These are phyloP conservation scores for Clinocottus analis DNA, from an alignment of 2,113 vertebrate species.

Conservation along the genomic window DNA sequence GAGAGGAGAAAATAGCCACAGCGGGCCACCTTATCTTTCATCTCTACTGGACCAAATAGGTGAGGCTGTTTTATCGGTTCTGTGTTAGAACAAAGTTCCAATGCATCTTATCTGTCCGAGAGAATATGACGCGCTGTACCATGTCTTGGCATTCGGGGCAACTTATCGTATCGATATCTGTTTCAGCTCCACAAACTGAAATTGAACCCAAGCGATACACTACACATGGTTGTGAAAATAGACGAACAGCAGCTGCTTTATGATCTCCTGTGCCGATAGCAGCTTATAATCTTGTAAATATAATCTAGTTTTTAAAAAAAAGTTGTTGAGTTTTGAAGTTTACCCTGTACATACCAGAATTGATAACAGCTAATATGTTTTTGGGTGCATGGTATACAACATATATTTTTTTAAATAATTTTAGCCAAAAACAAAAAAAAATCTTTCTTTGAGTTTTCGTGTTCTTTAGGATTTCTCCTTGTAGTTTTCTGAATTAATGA, in stretches of 20 bases:
- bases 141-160: background rate
- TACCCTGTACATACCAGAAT: background rate
- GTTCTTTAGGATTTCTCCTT: too few species aligned
- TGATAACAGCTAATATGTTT: background rate
- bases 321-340: background rate
- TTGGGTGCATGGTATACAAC: background rate
- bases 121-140: conserved; percentile 13
- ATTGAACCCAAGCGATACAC: background rate
- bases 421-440: background rate
- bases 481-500: background rate
- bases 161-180: background rate
- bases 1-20: conserved; percentile 45
- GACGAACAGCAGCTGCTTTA: background rate
- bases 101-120: conserved; percentile 19
- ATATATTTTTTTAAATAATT: background rate
- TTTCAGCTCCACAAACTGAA: conserved; percentile 1
- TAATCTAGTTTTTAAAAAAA: background rate
- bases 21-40: conserved; percentile 10
- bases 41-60: conserved; percentile 34
- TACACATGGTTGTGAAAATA: background rate
- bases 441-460: background rate
- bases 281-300: background rate
- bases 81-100: conserved; percentile 32
- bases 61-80: conserved; percentile 31
- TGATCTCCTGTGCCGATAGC: background rate